Evolutionary conservation across 2,797 vertebrate genomes (phyloP), one percentile per base, ranked within the genome.

Genomic region (Chromobotia macracanthus): DNA sequence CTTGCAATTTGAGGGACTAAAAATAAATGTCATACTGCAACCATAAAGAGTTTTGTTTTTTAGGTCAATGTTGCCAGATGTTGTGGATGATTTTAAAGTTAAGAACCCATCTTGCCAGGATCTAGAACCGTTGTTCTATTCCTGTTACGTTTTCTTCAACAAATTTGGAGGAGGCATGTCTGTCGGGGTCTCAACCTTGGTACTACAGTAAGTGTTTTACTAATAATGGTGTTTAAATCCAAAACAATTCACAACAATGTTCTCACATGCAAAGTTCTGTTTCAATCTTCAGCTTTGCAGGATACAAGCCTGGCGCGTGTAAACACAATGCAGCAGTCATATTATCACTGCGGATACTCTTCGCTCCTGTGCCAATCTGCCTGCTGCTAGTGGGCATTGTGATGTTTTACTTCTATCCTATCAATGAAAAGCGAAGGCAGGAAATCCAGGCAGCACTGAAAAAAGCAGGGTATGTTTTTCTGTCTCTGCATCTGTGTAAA

Each of bases 61-160:
- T 19, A 93, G 91, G 91, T 93, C 91, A 44, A 91, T 92, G 91
- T 83, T 93, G 21, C 92, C 89, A 0, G 91, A 92, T 73, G 81
- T 84, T 0, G 86, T 91, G 51, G 91, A 91, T 3, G 90, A 92
- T 69, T 93, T 93, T 83, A 89, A 88, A 68, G 84, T 90, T 72
- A 91, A 86, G 84, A 90, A 93, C 79, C 86, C 88, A 7, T 38
- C 53, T 23, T 89, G 76, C 70, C 83, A 65, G 3, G 89, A 89
- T 84, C 79, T 90, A 72, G 91, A 93, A 67, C 77, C 92, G 25
- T 80, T 93, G 74, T 93, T 93, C 87, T 92, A 89, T 73, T 92
- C 92, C 0, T 91, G 90, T 80, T 92, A 85, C 0, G 89, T 91
- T 63, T 93, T 93, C 85, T 91, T 88, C 84, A 93, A 92, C 80